These are phyloP conservation scores for Calliopsis andreniformis DNA, from an alignment of 1,140 invertebrate genomes.

Conservation along the genomic window DNA sequence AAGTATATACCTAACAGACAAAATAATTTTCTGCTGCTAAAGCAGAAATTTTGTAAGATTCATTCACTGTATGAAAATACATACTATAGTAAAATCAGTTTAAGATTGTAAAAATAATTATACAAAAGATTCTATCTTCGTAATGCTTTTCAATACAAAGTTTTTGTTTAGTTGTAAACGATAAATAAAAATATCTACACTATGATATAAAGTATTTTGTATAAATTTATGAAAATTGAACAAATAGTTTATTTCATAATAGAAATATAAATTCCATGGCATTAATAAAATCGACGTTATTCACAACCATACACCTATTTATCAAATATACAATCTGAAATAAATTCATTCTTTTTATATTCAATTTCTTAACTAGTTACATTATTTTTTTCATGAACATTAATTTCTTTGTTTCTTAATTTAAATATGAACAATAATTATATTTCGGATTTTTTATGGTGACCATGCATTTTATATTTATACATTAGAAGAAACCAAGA, in stretches of 20 bases:
- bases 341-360: not conserved
- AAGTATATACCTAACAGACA: constrained; percentile 2
- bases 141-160: constrained; percentile 17
- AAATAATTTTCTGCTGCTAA: constrained; percentile 6
- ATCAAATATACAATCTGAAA: constrained; percentile 5
- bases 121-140: constrained; percentile 19
- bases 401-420: constrained; percentile 17
- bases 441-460: not conserved
- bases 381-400: not conserved
- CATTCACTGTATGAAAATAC: constrained; percentile 26
- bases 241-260: constrained; percentile 51
- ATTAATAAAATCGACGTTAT: constrained; percentile 35
- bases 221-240: constrained; percentile 45
- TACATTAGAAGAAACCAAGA: constrained; percentile 12
- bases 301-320: constrained; percentile 6
- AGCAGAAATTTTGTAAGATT: constrained; percentile 32
- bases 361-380: not conserved
- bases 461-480: constrained; percentile 26
- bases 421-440: not conserved
- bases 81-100: constrained; percentile 1
- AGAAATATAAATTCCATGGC: constrained; percentile 32
- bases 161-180: constrained; percentile 37
- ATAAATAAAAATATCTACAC: constrained; percentile 38
- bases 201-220: constrained; percentile 53
- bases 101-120: constrained; percentile 41